Base-by-base conservation (phyloP, 2,888 invertebrate genomes). In the Hyposoter dolosus region DNA sequence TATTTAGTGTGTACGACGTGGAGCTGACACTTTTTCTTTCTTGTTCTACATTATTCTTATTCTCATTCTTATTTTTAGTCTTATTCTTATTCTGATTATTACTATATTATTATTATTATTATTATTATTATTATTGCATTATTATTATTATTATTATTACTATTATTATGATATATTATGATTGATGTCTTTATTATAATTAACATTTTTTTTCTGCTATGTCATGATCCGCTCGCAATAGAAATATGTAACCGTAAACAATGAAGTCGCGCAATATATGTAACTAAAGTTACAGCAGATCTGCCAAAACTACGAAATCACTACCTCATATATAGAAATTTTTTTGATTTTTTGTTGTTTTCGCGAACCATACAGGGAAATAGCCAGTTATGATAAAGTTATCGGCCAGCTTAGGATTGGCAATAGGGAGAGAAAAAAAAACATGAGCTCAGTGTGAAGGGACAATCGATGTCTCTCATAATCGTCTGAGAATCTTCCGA, bases 1-100 rank as follows among this genome's bases (percentile, higher is more conserved):
- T 92, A 92, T 92, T 93, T 93, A 93, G 90, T 91, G 90, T 92
- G 92, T 92, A 91, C 89, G 90, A 82, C 82, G 72, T 68, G 77
- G 87, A 81, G 74, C 43, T 80, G 53, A 76, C 71, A 76, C 63
- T 78, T 68, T 75, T 56, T 60, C 65, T 63, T 82, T 69, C 50
- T 69, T 74, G 60, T 53, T 71, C 40, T 68, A 47, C 74, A 50
- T 72, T 60, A 74, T 74, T 23, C 7, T 15, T 35, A 60, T 53
- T 28, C 10, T 40, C 10, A 40, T 7, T 40, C 7, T 40, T 40
- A 40, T 40, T 40, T 40, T 40, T 10, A 35, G 6, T 35, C 35
- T 35, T 35, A 35, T 6, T 35, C 4, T 35, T 35, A 28, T 28
- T 28, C 28, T 28, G 28, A 28, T 28, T 28, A 28, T 28, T 28